phyloP scores from a whole-genome alignment of 2,888 invertebrate genomes.

The Arge pagana region DNA sequence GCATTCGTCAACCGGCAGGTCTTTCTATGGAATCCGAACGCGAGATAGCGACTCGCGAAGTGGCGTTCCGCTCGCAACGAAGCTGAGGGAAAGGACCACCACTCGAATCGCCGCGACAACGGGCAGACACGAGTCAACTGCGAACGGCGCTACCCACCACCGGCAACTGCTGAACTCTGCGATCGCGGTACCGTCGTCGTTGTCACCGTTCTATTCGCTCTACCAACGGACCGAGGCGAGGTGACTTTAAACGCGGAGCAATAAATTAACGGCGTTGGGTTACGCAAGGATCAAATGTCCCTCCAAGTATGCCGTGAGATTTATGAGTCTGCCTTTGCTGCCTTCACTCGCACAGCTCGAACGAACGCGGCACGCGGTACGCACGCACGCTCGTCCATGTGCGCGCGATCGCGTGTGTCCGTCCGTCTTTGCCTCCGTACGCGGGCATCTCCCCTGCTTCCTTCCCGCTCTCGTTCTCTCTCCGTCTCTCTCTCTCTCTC shows the following conservation, averaged over 20 bases:
- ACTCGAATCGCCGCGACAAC: no score
- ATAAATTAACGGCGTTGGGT: constrained; percentile 60
- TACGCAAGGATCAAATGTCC: constrained; percentile 60
- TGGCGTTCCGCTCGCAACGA: no score
- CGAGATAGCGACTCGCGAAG: no score
- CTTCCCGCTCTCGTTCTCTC: constrained; percentile 12
- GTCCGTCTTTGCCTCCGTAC: constrained; percentile 45
- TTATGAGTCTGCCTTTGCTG: constrained; percentile 47
- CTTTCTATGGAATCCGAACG: no score
- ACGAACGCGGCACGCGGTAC: constrained; percentile 53
- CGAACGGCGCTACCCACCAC: constrained; percentile 30
- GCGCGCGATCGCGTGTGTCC: neutral
- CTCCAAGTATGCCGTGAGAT: constrained; percentile 56
- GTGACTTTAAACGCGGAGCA: constrained; percentile 58
- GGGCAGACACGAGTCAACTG: no score
- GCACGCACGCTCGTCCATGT: constrained; percentile 27
- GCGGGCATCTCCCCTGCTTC: constrained; percentile 48
- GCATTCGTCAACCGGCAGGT: no score
- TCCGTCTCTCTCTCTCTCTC: constrained; percentile 18
- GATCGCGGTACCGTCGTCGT: constrained; percentile 26
- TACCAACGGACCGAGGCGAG: constrained; percentile 36
- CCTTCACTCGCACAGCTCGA: constrained; percentile 50
- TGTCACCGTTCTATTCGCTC: constrained; percentile 29
- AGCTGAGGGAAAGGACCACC: no score
- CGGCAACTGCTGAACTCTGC: constrained; percentile 27